Base-by-base conservation (phyloP, 2,888 invertebrate species). In the Nyleta sp. region DNA sequence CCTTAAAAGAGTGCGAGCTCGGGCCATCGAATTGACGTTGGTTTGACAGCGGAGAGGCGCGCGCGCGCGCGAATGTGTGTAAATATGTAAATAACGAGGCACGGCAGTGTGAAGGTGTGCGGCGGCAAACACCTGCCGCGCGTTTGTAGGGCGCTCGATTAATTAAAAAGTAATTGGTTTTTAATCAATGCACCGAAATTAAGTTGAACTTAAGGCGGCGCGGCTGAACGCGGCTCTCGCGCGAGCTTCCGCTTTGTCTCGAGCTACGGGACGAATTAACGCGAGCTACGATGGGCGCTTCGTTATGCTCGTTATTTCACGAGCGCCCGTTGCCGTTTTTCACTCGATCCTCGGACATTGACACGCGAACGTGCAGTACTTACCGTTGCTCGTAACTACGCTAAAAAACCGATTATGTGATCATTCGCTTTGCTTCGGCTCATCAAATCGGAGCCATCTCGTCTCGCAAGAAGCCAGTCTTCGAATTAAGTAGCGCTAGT, bases 101-200 rank as follows among this genome's bases (percentile, higher is more conserved):
- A 20, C 35, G 24, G 13, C 7, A 44, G 35, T 71, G 65, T 44
- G 20, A 50, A 3, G 35, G 65, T 77, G 73, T 57, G 65, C 60
- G 71, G 71, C 80, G 71, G 77, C 77, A 71, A 74, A 75, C 75
- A 78, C 71, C 74, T 68, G 72, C 53, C 75, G 78, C 73, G 76
- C 59, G 64, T 78, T 80, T 80, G 24, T 78, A 68, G 78, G 68
- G 53, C 55, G 52, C 55, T 77, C 55, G 59, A 65, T 75, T 80
- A 80, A 78, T 80, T 80, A 78, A 78, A 68, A 68, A 74, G 28
- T 55, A 38, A 67, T 80, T 60, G 15, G 48, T 35, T 48, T 68
- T 44, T 67, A 75, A 75, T 75, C 78, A 60, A 70, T 72, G 78
- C 24, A 35, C 44, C 64, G 46, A 70, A 62, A 64, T 59, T 59